These are phyloP conservation scores for Furnarius figulus DNA, from an alignment of 2,113 vertebrate genomes.

Conservation along the genomic window DNA sequence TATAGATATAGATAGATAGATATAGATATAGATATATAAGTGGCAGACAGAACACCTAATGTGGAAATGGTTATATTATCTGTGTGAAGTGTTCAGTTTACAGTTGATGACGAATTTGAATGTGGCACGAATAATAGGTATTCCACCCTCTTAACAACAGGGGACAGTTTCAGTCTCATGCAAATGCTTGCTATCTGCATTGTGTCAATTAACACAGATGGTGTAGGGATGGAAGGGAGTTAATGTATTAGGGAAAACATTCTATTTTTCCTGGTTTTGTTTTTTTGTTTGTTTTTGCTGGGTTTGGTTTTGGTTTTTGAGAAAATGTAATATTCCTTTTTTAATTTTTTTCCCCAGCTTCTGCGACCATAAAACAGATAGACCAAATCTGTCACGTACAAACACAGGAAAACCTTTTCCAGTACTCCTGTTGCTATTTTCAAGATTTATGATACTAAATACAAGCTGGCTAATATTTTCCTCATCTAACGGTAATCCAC, in stretches of 20 bases:
- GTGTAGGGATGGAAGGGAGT: background rate
- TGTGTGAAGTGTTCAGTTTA: background rate
- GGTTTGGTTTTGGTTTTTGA: background rate
- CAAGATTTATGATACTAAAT: slow-evolving; percentile 50
- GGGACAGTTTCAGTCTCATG: background rate
- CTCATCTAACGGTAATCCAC: slow-evolving; percentile 10
- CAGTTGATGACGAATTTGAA: background rate
- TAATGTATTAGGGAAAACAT: background rate
- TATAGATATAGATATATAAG: background rate
- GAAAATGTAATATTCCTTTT: background rate
- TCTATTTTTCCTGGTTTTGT: background rate
- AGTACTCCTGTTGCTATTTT: slow-evolving; percentile 28
- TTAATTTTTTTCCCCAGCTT: background rate
- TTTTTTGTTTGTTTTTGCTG: background rate
- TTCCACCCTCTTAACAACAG: background rate
- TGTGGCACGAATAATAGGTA: background rate
- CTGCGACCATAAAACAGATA: background rate
- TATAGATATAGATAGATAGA: too few species aligned
- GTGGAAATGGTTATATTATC: background rate
- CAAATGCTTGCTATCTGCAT: background rate
- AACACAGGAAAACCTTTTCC: background rate
- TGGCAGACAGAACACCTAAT: background rate
- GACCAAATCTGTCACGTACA: background rate
- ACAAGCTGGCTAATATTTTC: slow-evolving; percentile 17
- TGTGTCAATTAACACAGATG: background rate